Base-by-base conservation (phyloP, 2,888 invertebrate genomes). In the Malthinus seriepunctatus region DNA sequence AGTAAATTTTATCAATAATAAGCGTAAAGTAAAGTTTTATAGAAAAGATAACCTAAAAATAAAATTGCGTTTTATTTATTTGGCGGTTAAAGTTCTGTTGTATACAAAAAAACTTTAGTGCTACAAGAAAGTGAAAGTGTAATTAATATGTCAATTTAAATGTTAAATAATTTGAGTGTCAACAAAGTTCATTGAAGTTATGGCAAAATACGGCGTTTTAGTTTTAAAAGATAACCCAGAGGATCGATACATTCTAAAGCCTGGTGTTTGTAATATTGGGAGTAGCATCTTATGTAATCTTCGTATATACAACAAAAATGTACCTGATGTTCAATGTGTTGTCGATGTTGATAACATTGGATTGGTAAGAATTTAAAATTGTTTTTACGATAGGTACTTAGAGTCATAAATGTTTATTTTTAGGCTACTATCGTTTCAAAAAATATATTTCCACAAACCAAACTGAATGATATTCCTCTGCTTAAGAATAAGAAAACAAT, bases 361-460 rank as follows among this genome's bases (percentile, higher is more conserved):
- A 32, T 9, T 55, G 55, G 55, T 55, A 50, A 55, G 44, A 9
- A n/a, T 8, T n/a, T 42, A 11, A 8, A 9, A 15, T 5, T 42
- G 7, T 15, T 1, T 2, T 1, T 14, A 2, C n/a, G 9, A 9
- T n/a, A n/a, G n/a, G n/a, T n/a, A 7, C 23, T 23, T 23, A n/a
- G 9, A 10, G 15, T 11, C n/a, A 23, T 3, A 8, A 38, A 14
- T 42, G 10, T 42, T 42, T 9, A 6, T 6, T 42, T 23, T n/a
- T n/a, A 42, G 39, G 39, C 23, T 8, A 42, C 39, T 0, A 8
- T 42, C 5, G 15, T 23, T 9, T 9, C 15, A n/a, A 9, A n/a
- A n/a, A 14, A 42, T 3, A 15, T 42, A 15, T 42, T 42, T 7
- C 39, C 39, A 0, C 39, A 42, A 12, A 42, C 15, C 6, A 42